Evolutionary conservation across 2,113 vertebrate species (phyloP).

Genomic region (Heliornis fulica): DNA sequence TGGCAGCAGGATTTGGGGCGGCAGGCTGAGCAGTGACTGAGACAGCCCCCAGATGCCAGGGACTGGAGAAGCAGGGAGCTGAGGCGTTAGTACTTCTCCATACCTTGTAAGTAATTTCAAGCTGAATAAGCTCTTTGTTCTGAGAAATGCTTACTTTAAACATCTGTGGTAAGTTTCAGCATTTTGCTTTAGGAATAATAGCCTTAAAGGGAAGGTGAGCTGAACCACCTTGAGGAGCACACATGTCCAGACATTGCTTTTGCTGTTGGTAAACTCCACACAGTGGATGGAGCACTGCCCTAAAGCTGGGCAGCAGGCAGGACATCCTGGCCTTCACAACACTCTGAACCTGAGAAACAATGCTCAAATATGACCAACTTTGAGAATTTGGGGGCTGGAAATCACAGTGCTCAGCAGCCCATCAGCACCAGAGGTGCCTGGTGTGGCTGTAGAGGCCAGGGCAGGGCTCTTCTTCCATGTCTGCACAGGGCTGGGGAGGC

Average conservation of each 20-base stretch:
- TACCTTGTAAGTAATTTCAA: background rate
- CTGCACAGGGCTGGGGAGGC: background rate
- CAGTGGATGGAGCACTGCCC: background rate
- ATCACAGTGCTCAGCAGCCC: background rate
- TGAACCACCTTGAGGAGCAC: background rate
- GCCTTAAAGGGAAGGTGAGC: background rate
- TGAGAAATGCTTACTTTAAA: constrained; percentile 13
- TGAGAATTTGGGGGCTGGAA: background rate
- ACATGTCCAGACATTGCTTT: rapidly evolving
- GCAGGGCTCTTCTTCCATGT: background rate
- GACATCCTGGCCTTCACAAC: background rate
- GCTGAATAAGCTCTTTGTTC: constrained; percentile 63
- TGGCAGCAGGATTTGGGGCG: background rate
- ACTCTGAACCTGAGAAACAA: background rate
- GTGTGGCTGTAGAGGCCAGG: no score
- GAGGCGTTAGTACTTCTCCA: background rate
- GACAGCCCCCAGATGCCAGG: background rate
- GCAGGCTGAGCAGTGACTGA: constrained; percentile 38
- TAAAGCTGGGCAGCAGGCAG: background rate
- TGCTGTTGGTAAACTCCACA: background rate
- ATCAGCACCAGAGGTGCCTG: background rate
- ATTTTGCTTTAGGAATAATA: background rate
- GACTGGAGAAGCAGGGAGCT: background rate
- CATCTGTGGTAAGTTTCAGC: background rate
- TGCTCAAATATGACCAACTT: background rate